phyloP scores from a whole-genome alignment of 1,140 invertebrate genomes.

The Ceratina japonica region DNA sequence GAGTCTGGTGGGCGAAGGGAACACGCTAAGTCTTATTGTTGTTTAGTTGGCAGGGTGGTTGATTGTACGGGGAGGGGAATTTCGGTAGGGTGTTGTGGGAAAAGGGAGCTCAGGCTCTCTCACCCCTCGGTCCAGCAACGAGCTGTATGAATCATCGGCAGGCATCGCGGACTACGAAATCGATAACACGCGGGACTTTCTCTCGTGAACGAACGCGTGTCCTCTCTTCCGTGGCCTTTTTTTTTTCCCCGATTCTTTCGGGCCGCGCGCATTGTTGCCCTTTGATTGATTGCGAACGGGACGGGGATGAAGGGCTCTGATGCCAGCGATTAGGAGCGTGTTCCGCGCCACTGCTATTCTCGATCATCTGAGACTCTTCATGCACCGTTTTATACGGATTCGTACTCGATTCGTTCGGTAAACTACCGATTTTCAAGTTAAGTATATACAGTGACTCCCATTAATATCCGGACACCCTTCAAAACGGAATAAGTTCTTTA shows the following conservation, averaged over 20 bases:
- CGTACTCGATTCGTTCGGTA: neutral
- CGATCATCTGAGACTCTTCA: neutral
- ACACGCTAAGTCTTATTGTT: conserved; percentile 66
- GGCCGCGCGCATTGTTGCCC: conserved; percentile 27
- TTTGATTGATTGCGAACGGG: conserved; percentile 36
- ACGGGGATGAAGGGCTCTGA: neutral
- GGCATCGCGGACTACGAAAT: conserved; percentile 75
- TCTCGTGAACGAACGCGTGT: conserved; percentile 36
- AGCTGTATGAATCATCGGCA: conserved; percentile 75
- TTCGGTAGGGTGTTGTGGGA: conserved; percentile 63
- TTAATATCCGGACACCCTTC: no score
- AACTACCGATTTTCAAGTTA: no score
- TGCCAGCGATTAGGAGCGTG: conserved; percentile 26
- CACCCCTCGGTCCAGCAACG: conserved; percentile 69
- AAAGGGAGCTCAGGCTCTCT: conserved; percentile 65
- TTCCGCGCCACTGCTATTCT: neutral
- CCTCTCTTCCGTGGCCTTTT: conserved; percentile 49
- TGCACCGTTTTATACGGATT: neutral
- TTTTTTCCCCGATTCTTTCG: conserved; percentile 41
- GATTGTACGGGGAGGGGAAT: conserved; percentile 28
- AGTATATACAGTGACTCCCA: no score
- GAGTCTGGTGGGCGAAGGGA: conserved; percentile 28
- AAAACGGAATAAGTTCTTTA: no score
- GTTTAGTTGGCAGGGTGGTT: conserved; percentile 30
- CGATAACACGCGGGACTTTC: conserved; percentile 63